Evolutionary conservation across 2,797 vertebrate genomes (phyloP), one percentile per base, ranked within the genome.

Genomic region (Menidia menidia): DNA sequence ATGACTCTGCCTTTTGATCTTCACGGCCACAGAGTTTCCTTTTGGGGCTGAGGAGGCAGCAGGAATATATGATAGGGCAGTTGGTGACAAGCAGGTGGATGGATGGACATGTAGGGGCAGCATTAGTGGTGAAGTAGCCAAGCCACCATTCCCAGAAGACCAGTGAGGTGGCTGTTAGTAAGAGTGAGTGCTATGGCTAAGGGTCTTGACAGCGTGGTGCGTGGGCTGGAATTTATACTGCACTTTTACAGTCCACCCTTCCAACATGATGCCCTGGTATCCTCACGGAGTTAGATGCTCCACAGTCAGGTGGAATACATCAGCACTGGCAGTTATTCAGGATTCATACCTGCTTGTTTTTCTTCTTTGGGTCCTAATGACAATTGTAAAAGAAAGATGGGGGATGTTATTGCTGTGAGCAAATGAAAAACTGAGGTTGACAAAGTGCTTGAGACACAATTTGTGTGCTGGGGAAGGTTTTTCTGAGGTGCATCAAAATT

Each of bases 151-250:
- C 54, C 64, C 32, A 67, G 58, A 4, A 45, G 52, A 39, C 55
- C 12, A 63, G 61, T 56, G 56, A 77, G 64, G 75, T 53, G 47
- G 70, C 68, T 81, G 74, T 81, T 58, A 66, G 56, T 39, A 58
- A 76, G 79, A 72, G 56, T 59, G 48, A 66, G 71, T 57, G 78
- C 30, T 15, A 16, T 35, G 58, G 52, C 53, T 45, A 47, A 48
- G 44, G 60, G 39, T 45, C 35, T 58, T 68, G 69, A 82, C 69
- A 77, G 62, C 56, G 43, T 19, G 59, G 64, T 53, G 30, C 15
- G 18, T 69, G 30, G 50, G 41, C 39, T 61, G 18, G 62, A 73
- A 55, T 60, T 58, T 42, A 68, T 41, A 43, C 41, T n/a, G 25
- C 51, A 32, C 47, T 62, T 70, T 66, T 67, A 68, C 65, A 47